Conservation (phyloP, 2,113 vertebrate genomes). For the Phrynosoma platyrhinos region DNA sequence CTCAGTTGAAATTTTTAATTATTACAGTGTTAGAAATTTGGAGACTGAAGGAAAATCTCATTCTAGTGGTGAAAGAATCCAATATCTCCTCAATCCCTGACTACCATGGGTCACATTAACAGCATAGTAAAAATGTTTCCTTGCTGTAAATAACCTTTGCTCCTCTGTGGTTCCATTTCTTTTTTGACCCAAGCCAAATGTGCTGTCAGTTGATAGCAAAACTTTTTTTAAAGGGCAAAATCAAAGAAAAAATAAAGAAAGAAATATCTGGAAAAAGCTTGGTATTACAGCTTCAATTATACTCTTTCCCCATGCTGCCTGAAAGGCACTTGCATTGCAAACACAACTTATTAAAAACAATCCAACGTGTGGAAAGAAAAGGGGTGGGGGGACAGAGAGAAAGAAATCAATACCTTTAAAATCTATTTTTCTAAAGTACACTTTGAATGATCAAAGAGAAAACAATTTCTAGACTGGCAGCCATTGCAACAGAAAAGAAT, state of each 20-base stretch:
- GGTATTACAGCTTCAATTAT: conserved; percentile 24
- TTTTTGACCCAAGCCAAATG: conserved; percentile 4
- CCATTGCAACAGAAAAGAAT: accelerated
- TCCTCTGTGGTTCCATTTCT: not conserved
- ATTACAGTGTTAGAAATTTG: too few relatives aligned
- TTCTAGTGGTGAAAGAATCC: too few relatives aligned
- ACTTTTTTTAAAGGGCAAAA: not conserved
- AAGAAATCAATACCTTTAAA: conserved; percentile 24
- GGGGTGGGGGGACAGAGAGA: not conserved
- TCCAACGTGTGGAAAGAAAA: conserved; percentile 13
- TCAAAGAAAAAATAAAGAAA: not conserved
- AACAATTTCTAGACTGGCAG: conserved; percentile 22
- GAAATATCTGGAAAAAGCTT: conserved; percentile 8
- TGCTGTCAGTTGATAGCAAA: conserved; percentile 6
- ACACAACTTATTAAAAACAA: conserved; percentile 37
- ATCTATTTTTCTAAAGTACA: conserved; percentile 42
- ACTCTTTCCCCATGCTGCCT: not conserved
- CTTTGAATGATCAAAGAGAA: not conserved
- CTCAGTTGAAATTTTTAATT: too few relatives aligned
- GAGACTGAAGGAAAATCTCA: too few relatives aligned
- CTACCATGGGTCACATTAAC: too few relatives aligned
- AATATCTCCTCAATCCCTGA: too few relatives aligned
- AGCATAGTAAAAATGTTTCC: not conserved
- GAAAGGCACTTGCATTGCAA: not conserved
- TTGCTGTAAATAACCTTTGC: not conserved